These are phyloP conservation scores for Osmerus eperlanus DNA, from an alignment of 2,113 vertebrate genomes.

Conservation along the genomic window DNA sequence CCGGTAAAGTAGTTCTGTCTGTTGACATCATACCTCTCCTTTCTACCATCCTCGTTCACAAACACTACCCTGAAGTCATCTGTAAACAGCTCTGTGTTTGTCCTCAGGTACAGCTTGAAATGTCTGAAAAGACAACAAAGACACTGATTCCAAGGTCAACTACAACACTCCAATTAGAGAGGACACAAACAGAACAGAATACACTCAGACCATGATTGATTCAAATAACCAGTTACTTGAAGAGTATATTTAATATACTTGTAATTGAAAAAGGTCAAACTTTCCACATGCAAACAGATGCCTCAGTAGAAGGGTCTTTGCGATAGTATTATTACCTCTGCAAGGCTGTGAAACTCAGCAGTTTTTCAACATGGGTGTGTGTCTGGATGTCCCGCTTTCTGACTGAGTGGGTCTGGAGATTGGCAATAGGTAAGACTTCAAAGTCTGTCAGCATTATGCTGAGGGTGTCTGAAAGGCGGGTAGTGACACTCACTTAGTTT, in stretches of 20 bases:
- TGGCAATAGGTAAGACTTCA: conserved; percentile 82
- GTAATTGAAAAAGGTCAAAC: too few relatives aligned
- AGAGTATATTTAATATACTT: too few relatives aligned
- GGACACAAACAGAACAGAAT: neutral
- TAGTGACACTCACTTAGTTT: neutral
- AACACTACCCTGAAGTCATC: conserved; percentile 82
- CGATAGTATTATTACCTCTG: conserved; percentile 72
- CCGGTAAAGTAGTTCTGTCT: conserved; percentile 91
- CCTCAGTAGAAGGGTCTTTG: neutral
- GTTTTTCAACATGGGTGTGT: conserved; percentile 81
- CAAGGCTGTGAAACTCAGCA: conserved; percentile 86
- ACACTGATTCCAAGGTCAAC: neutral
- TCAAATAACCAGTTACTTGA: too few relatives aligned
- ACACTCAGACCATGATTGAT: too few relatives aligned
- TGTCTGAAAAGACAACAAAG: conserved; percentile 67
- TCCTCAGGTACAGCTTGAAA: conserved; percentile 90
- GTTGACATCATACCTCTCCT: conserved; percentile 69
- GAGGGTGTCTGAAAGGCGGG: conserved; percentile 59
- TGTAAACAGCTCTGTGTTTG: conserved; percentile 87
- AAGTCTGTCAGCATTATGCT: conserved; percentile 84
- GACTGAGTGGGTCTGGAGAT: conserved; percentile 83
- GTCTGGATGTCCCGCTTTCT: conserved; percentile 79
- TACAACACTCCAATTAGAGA: neutral
- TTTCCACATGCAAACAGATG: too few relatives aligned
- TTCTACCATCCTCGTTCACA: conserved; percentile 76